These are phyloP conservation scores for Drosophila kikkawai DNA, from an alignment of 1,140 invertebrate species.

Conservation along the genomic window DNA sequence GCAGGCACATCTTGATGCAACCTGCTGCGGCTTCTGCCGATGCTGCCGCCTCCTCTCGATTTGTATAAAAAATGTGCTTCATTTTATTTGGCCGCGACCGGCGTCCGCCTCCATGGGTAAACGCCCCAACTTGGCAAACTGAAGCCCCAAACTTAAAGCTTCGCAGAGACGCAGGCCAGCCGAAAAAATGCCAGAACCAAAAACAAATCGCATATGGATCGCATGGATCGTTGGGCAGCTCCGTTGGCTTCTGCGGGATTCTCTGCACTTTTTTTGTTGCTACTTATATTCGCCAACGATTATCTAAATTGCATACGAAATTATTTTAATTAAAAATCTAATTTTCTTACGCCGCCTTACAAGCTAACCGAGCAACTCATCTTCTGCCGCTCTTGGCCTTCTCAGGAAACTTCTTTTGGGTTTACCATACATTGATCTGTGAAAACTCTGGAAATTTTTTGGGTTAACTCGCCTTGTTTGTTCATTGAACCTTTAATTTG, in stretches of 20 bases:
- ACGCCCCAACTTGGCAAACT: slow-evolving; percentile 55
- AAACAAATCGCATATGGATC: slow-evolving; percentile 81
- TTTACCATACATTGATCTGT: slow-evolving; percentile 48
- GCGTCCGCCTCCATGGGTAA: slow-evolving; percentile 73
- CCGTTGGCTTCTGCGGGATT: slow-evolving; percentile 45
- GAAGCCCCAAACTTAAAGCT: background rate
- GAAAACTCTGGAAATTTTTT: slow-evolving; percentile 46
- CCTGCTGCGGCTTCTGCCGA: slow-evolving; percentile 28
- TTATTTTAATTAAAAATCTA: slow-evolving; percentile 85
- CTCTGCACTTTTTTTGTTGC: slow-evolving; percentile 1
- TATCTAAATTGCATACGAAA: slow-evolving; percentile 85
- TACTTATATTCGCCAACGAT: slow-evolving; percentile 72
- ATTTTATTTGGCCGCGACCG: slow-evolving; percentile 77
- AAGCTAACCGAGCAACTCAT: background rate
- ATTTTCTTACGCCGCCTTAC: slow-evolving; percentile 65
- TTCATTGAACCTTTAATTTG: slow-evolving; percentile 78
- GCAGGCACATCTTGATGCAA: slow-evolving; percentile 74
- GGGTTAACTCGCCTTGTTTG: slow-evolving; percentile 27
- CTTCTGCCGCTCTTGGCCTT: background rate
- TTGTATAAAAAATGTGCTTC: slow-evolving; percentile 83
- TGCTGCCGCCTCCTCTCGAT: slow-evolving; percentile 52
- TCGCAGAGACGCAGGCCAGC: slow-evolving; percentile 26
- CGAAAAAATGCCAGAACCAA: slow-evolving; percentile 71
- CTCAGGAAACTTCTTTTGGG: slow-evolving; percentile 10
- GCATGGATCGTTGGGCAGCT: slow-evolving; percentile 26